Percentiles rank a stretch among this genome's conserved stretches.
These are phyloP conservation scores for Selenia dentaria DNA, from an alignment of 2,888 invertebrate genomes.

Conservation along the genomic window DNA sequence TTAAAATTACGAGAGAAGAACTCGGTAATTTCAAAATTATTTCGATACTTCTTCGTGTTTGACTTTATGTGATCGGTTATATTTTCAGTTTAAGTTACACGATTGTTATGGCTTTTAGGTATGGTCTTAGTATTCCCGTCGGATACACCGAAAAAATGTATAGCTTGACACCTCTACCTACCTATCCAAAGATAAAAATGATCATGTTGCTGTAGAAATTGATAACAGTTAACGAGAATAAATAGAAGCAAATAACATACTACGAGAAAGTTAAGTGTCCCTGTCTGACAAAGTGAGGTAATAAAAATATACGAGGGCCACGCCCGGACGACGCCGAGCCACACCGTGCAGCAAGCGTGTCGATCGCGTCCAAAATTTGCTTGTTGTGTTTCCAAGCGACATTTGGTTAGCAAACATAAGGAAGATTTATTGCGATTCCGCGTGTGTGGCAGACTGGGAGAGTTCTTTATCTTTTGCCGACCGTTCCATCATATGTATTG, in stretches of 20 bases:
- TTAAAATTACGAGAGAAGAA: too few relatives aligned
- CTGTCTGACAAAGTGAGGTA: conserved; percentile 59
- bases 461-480: conserved; percentile 44
- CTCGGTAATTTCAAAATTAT: too few relatives aligned
- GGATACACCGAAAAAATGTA: too few relatives aligned
- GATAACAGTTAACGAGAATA: conserved; percentile 29
- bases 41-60: too few relatives aligned
- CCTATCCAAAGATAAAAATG: not conserved
- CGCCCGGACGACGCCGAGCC: conserved; percentile 51
- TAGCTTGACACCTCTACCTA: too few relatives aligned
- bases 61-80: too few relatives aligned
- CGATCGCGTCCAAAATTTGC: conserved; percentile 57
- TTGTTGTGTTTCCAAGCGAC: conserved; percentile 68
- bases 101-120: too few relatives aligned
- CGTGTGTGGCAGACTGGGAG: conserved; percentile 57
- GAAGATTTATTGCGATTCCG: conserved; percentile 70
- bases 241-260: conserved; percentile 53
- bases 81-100: too few relatives aligned
- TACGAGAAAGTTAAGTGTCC: conserved; percentile 57
- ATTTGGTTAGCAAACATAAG: conserved; percentile 74
- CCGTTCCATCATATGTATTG: conserved; percentile 48
- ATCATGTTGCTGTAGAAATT: not conserved
- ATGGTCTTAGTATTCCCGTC: too few relatives aligned
- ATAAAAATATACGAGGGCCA: conserved; percentile 68
- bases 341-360: conserved; percentile 62